A percentile compares a stretch with the other conserved stretches of the same genome.
Conservation (phyloP, 2,888 invertebrate species). For the Reticulitermes lucifugus region DNA sequence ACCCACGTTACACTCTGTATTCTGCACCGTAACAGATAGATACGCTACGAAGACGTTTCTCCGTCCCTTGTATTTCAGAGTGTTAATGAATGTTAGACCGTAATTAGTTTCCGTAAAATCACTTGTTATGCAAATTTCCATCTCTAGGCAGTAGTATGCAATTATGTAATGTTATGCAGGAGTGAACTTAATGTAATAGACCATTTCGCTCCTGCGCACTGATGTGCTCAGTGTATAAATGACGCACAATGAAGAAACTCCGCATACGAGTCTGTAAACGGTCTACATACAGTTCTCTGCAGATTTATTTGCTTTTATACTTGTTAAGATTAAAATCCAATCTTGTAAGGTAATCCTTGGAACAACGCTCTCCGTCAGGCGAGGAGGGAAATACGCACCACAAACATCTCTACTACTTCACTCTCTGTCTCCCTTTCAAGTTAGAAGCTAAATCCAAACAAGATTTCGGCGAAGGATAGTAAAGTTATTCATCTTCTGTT, state of each 20-base stretch:
- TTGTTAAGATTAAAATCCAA: constrained; percentile 32
- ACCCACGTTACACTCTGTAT: too few species aligned
- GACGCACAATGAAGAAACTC: not conserved
- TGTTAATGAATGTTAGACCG: not conserved
- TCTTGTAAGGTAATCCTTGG: constrained; percentile 29
- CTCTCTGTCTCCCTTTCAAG: not conserved
- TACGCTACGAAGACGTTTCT: too few species aligned
- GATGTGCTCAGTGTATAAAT: not conserved
- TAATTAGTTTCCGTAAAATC: not conserved
- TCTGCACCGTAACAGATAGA: too few species aligned
- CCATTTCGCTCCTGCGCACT: not conserved
- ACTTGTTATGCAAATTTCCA: not conserved
- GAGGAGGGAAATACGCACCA: not conserved
- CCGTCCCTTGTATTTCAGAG: not conserved
- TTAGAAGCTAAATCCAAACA: constrained; percentile 29
- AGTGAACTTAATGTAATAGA: not conserved
- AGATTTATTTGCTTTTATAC: constrained; percentile 33
- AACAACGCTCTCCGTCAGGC: constrained; percentile 15
- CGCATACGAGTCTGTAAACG: not conserved
- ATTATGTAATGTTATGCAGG: not conserved
- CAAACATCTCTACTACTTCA: not conserved
- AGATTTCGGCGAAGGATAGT: constrained; percentile 14
- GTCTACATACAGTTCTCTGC: constrained; percentile 6
- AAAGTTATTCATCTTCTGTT: too few species aligned
- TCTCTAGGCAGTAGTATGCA: not conserved